These are phyloP conservation scores for Drosophila orosa DNA, from an alignment of 1,140 invertebrate species.

Conservation along the genomic window DNA sequence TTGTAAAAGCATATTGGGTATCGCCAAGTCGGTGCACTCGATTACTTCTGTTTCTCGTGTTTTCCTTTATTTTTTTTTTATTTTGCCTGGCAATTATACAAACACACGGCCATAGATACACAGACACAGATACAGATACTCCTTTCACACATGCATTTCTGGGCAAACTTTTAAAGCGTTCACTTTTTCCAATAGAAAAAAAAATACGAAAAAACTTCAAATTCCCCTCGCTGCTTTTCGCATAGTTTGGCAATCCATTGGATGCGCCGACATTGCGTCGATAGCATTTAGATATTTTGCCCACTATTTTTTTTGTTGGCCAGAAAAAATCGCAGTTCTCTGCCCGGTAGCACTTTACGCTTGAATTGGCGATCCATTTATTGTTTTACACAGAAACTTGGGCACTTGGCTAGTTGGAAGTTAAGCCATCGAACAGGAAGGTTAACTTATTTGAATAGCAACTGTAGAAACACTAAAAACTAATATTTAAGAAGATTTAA, in stretches of 20 bases:
- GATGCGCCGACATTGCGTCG: slow-evolving; percentile 54
- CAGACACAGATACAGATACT: slow-evolving; percentile 36
- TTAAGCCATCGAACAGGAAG: neutral
- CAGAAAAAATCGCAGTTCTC: slow-evolving; percentile 46
- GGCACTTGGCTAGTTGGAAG: neutral
- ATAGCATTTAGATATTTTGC: slow-evolving; percentile 67
- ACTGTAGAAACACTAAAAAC: neutral
- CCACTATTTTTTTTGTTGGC: slow-evolving; percentile 9
- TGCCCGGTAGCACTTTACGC: slow-evolving; percentile 51
- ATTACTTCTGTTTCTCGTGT: slow-evolving; percentile 3
- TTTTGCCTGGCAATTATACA: slow-evolving; percentile 57
- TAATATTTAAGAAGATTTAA: neutral
- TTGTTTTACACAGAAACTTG: slow-evolving; percentile 29
- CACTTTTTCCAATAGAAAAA: slow-evolving; percentile 14
- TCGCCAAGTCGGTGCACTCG: slow-evolving; percentile 7
- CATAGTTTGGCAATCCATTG: slow-evolving; percentile 67
- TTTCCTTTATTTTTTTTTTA: slow-evolving; percentile 16
- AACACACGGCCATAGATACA: slow-evolving; percentile 14
- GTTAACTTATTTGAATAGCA: neutral
- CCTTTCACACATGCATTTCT: slow-evolving; percentile 5
- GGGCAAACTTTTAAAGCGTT: slow-evolving; percentile 62
- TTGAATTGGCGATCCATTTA: slow-evolving; percentile 67
- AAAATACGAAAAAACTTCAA: neutral
- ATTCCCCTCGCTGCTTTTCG: slow-evolving; percentile 27
- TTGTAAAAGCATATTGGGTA: neutral